These are phyloP conservation scores for Cyclopterus lumpus DNA, from an alignment of 2,797 vertebrate genomes.

Conservation along the genomic window DNA sequence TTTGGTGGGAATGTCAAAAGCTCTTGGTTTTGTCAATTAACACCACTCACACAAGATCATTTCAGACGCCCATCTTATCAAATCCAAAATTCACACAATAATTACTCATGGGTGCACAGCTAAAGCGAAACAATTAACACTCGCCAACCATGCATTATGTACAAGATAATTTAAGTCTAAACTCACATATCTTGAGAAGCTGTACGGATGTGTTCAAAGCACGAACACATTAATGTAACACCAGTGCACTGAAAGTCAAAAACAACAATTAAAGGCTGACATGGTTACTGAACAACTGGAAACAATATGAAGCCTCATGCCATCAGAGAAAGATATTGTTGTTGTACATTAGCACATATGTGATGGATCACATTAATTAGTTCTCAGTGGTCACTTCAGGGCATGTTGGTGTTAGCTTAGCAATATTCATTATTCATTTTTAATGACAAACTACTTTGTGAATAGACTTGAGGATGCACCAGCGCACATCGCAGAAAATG, in stretches of 20 bases:
- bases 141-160: background rate
- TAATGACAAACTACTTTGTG: background rate
- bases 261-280: background rate
- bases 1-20: slow-evolving; percentile 20
- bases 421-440: background rate
- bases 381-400: background rate
- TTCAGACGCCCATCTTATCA: slow-evolving; percentile 7
- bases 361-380: background rate
- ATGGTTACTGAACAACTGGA: background rate
- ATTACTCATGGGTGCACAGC: background rate
- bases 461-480: background rate
- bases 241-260: background rate
- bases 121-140: background rate
- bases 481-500: too few species aligned
- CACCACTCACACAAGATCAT: slow-evolving; percentile 23
- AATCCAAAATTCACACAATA: background rate
- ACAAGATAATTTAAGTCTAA: background rate
- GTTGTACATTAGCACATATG: background rate
- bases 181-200: background rate
- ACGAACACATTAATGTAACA: background rate
- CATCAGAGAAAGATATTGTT: background rate
- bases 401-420: background rate
- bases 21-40: slow-evolving; percentile 34
- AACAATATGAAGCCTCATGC: background rate
- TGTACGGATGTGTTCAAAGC: background rate